Evolutionary conservation across 1,140 invertebrate species (phyloP), one percentile per base, ranked within the genome.

Genomic region (Ptiloglossa arizonensis): DNA sequence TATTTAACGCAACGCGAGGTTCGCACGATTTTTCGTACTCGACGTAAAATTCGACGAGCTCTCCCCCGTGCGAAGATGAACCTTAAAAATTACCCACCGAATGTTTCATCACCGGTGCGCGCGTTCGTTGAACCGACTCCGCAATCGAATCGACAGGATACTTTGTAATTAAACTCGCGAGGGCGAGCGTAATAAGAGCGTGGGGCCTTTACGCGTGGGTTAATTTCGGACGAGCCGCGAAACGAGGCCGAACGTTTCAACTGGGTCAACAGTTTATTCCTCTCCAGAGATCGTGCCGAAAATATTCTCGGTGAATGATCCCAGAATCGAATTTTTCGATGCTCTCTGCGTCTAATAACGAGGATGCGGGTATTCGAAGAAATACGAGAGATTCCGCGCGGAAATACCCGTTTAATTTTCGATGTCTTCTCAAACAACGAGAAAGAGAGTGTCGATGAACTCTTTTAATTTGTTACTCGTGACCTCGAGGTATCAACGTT

Each of bases 251-350:
- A 17, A 11, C 56, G 29, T 52, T 70, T 46, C 27, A 70, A 70
- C 54, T 38, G 9, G 68, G 68, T 70, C 54, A 70, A 70, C 38
- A 59, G 68, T 44, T 70, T 52, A 17, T 15, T 70, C 35, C 24
- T 24, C 24, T 46, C 38, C 19, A 60, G 41, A 60, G 48, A 60
- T 71, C 56, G 27, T 8, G 32, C 48, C 32, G 60, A 60, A 48
- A 71, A 71, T 60, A 48, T 71, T 38, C 48, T 71, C 22, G n/a
- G 52, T 27, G 35, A 69, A 57, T n/a, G n/a, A n/a, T n/a, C n/a
- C n/a, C n/a, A n/a, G n/a, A n/a, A n/a, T n/a, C n/a, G n/a, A n/a
- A n/a, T n/a, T n/a, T n/a, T n/a, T n/a, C n/a, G n/a, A n/a, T n/a
- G n/a, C n/a, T n/a, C n/a, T n/a, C n/a, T n/a, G n/a, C n/a, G n/a